These are phyloP conservation scores for Potorous gilbertii DNA, from an alignment of 2,797 vertebrate species.

Conservation along the genomic window DNA sequence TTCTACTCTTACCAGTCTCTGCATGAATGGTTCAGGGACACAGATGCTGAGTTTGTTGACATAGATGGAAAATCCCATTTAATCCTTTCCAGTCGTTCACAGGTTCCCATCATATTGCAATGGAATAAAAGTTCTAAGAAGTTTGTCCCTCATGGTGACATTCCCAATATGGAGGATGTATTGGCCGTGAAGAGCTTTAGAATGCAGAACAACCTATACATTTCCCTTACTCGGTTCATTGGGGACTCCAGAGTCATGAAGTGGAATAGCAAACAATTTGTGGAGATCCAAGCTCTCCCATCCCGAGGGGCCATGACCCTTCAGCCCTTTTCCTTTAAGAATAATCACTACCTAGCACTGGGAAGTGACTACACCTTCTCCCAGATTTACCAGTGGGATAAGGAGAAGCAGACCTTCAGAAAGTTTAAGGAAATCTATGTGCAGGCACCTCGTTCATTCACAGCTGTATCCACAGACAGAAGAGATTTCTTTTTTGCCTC, in stretches of 20 bases:
- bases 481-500: slow-evolving; percentile 98
- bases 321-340: slow-evolving; percentile 96
- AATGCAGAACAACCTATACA: slow-evolving; percentile 93
- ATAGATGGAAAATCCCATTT: slow-evolving; percentile 95
- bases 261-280: slow-evolving; percentile 95
- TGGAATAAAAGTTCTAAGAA: slow-evolving; percentile 95
- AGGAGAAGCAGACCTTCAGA: slow-evolving; percentile 91
- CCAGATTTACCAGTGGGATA: slow-evolving; percentile 96
- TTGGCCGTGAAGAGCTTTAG: slow-evolving; percentile 95
- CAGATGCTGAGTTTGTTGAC: slow-evolving; percentile 94
- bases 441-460: slow-evolving; percentile 97
- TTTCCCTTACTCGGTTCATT: slow-evolving; percentile 96
- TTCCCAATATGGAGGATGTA: slow-evolving; percentile 98
- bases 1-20: slow-evolving; percentile 98
- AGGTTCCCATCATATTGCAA: slow-evolving; percentile 97
- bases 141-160: slow-evolving; percentile 93
- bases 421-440: slow-evolving; percentile 98
- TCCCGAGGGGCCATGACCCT: slow-evolving; percentile 98
- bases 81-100: slow-evolving; percentile 96
- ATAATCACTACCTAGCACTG: slow-evolving; percentile 94
- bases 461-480: slow-evolving; percentile 95
- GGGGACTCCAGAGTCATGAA: slow-evolving; percentile 96
- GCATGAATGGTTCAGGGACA: slow-evolving; percentile 99
- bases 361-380: slow-evolving; percentile 99
- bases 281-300: slow-evolving; percentile 95